Conservation (phyloP, 2,113 vertebrate species). For the Morone saxatilis region DNA sequence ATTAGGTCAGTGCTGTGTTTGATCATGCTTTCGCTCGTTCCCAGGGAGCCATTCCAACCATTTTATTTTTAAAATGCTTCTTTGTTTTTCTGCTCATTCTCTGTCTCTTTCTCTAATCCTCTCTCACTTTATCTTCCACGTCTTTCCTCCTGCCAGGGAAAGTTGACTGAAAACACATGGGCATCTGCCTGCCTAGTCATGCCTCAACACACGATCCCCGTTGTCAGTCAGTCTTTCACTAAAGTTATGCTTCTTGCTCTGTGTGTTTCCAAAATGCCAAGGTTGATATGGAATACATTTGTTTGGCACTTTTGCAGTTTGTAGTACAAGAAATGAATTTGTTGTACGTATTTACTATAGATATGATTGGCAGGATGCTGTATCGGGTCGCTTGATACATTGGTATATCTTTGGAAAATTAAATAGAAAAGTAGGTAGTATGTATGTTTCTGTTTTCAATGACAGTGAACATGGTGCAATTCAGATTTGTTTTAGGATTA, state of each 20-base stretch:
- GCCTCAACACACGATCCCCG: conserved; percentile 37
- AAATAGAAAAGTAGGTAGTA: background rate
- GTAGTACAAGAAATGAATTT: conserved; percentile 16
- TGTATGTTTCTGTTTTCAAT: conserved; percentile 13
- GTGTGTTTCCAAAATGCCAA: conserved; percentile 23
- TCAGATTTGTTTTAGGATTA: too few species aligned
- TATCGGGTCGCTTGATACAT: background rate
- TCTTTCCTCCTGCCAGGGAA: conserved; percentile 42
- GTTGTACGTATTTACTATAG: background rate
- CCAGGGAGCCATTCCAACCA: conserved; percentile 32
- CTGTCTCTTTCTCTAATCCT: conserved; percentile 11
- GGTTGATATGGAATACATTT: conserved; percentile 17
- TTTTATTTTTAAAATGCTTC: conserved; percentile 38
- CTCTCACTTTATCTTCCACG: conserved; percentile 30
- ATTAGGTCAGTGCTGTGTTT: conserved; percentile 62
- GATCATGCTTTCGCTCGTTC: conserved; percentile 40
- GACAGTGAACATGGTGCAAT: too few species aligned
- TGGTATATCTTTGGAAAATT: background rate
- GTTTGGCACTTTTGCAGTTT: conserved; percentile 37
- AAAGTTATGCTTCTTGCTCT: conserved; percentile 4
- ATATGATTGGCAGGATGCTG: conserved; percentile 7
- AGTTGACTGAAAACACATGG: conserved; percentile 72
- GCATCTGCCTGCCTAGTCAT: conserved; percentile 34
- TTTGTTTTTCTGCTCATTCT: conserved; percentile 55
- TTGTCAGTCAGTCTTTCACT: conserved; percentile 36